Evolutionary conservation across 2,797 vertebrate species (phyloP), one percentile per base, ranked within the genome.

Genomic region (Myotis findleyi): DNA sequence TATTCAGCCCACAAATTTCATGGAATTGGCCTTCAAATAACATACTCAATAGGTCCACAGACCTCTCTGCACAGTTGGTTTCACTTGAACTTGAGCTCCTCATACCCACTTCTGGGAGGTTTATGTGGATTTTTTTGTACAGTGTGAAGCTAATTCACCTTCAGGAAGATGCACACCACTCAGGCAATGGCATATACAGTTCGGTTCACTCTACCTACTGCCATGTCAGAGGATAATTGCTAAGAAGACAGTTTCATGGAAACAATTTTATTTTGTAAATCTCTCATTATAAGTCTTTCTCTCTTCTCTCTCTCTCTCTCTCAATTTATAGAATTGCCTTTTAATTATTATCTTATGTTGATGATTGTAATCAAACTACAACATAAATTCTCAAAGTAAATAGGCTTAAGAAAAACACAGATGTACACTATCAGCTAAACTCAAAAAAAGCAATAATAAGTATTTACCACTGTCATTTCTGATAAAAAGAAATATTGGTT

Each of bases 1-100:
- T 94, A 93, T 5, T 85, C 47, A 96, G 51, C 83, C 76, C 90
- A 51, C 33, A 93, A 92, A 87, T 30, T 51, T 92, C 49, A 92
- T n/a, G 18, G 33, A 88, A 87, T 88, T 95, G 68, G 36, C 82
- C 59, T 75, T 33, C 71, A 91, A 89, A 95, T 86, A 92, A 66
- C 44, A 27, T 33, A 88, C 25, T 79, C 64, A 83, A 89, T 66
- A 71, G 49, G 76, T 62, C 81, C 82, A 69, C n/a, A 92, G 77
- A 57, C 23, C 53, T 94, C 38, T 83, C 49, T 27, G 20, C 16
- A 36, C 62, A 93, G 51, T 94, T 94, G 69, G 59, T 89, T 96
- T 93, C 57, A 91, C 86, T 88, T 57, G 88, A 92, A 83, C 92
- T 72, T 92, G 82, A 92, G 47, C 9, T 88, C 33, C 6, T 11